phyloP scores from a whole-genome alignment of 2,113 vertebrate genomes.

The Haliaeetus leucogaster region DNA sequence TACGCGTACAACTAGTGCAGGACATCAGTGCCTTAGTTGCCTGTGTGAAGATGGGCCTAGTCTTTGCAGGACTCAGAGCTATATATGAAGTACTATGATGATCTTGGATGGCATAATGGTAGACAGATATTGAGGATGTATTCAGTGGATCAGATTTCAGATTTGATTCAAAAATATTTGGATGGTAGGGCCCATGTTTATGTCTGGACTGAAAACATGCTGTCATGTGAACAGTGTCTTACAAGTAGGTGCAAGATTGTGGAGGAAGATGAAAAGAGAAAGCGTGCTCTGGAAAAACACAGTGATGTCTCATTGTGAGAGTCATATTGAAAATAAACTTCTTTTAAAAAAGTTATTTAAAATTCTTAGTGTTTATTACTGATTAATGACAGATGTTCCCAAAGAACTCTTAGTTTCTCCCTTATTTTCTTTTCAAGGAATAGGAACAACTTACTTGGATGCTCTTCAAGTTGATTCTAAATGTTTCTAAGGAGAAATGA shows the following conservation, averaged over 20 bases:
- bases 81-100: background rate
- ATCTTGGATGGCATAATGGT: background rate
- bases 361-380: background rate
- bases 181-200: background rate
- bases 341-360: background rate
- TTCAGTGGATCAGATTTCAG: background rate
- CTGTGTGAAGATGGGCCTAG: background rate
- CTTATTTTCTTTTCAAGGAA: background rate
- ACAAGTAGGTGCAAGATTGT: background rate
- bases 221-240: background rate
- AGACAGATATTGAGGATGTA: background rate
- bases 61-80: background rate
- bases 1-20: accelerated
- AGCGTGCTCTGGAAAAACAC: background rate
- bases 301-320: background rate
- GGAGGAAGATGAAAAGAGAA: background rate
- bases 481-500: background rate
- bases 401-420: background rate
- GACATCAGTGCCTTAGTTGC: background rate
- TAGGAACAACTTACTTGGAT: background rate
- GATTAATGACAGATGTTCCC: conserved; percentile 17
- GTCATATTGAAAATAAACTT: background rate
- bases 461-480: background rate
- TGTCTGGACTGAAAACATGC: background rate
- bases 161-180: background rate